Evolutionary conservation across 2,888 invertebrate species (phyloP), one percentile per base, ranked within the genome.

Genomic region (Entomobrya proxima): DNA sequence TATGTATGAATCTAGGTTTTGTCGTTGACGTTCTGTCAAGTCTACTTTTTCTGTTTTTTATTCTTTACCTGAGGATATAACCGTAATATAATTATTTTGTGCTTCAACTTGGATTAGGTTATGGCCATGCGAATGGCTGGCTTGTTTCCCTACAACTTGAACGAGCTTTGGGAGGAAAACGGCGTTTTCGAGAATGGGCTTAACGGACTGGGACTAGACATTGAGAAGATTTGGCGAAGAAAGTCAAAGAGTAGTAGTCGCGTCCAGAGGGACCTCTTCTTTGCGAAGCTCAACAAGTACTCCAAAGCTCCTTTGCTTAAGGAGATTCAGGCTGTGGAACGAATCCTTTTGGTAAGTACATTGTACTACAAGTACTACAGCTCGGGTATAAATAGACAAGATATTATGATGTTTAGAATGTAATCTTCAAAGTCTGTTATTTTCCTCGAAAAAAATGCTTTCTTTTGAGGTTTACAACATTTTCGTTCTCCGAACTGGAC

Each of bases 81-180:
- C n/a, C n/a, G n/a, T n/a, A n/a, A n/a, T n/a, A n/a, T n/a, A n/a
- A n/a, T 55, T 55, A 21, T 52, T 21, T 18, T 52, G 52, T 3
- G 24, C 30, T 30, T 58, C 15, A 27, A 27, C 15, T 58, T 24
- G 3, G 4, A 11, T 13, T 58, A 89, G 89, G 89, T 89, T 13
- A 84, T 89, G 85, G 89, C 88, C 15, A 81, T 89, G 21, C 77
- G 87, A 6, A 72, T 88, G 64, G 85, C 88, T 37, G 89, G 89
- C 50, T 82, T 89, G 4, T 87, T 89, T 40, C 89, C 89, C 4
- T 89, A 89, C 80, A 88, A 88, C 50, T 61, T 89, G 61, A 89
- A 89, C 67, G 87, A 87, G 35, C 52, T 89, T 9, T 87, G 87
- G 86, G 69, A 37, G 15, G 85, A 88, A 24, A 35, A 79, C 40